Base-by-base conservation (phyloP, 2,797 vertebrate species). In the Pogoniulus pusillus region DNA sequence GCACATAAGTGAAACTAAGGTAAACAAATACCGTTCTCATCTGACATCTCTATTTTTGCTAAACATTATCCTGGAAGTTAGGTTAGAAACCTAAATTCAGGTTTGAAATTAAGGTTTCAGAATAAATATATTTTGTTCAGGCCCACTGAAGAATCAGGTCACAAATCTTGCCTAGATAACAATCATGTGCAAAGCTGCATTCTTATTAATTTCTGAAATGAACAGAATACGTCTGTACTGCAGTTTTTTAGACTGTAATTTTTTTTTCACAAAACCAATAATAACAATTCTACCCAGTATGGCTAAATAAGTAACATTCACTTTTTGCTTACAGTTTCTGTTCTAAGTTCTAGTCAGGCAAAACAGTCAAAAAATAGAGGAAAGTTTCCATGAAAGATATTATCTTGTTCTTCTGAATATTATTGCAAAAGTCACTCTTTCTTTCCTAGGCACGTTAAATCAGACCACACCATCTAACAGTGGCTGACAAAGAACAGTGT, bases 361-460 rank as follows among this genome's bases (percentile, higher is more conserved):
- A 47, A 70, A 32, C 10, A 30, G 37, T 39, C 37, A 82, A 83
- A 84, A 94, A 86, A 87, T 35, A 77, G 82, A 88, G 51, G 30
- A 87, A 96, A 63, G 85, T 63, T 94, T 60, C 76, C 34, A 54
- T 70, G 58, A 74, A 71, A 73, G 54, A 62, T 45, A 69, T 75
- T 35, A 19, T 22, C 29, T 57, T 63, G 65, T 68, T 84, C 57
- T 69, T 85, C 45, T 47, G 26, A 43, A 26, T 16, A 30, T 45
- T 82, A 66, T 72, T 81, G 76, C 10, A 80, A 53, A 92, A 91
- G 23, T 43, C 16, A 26, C 23, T 9, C 17, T 43, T 80, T 84
- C 80, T 60, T 64, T 64, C 69, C 77, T 64, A 54, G 37, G 68
- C 57, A 71, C 29, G 70, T 73, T 35, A 65, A 60, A 79, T 62